Conservation (phyloP, 2,888 invertebrate genomes). For the Andricus quercusramuli region DNA sequence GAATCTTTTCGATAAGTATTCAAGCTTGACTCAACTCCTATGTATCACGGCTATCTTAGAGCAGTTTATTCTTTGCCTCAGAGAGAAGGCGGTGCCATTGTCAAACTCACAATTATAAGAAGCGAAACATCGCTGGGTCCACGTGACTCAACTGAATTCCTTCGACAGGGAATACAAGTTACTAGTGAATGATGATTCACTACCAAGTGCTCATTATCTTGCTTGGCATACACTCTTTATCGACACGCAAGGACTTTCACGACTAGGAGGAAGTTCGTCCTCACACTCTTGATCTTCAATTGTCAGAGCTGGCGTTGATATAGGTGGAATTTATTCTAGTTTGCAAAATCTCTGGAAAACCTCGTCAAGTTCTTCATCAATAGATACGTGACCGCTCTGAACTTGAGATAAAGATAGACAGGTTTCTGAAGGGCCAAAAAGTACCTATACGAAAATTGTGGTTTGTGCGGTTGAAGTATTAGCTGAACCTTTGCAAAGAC, state of each 20-base stretch:
- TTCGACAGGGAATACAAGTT: background rate
- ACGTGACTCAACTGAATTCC: background rate
- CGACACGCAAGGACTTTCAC: too few species aligned
- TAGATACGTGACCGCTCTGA: background rate
- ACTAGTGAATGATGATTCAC: background rate
- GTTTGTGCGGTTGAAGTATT: too few species aligned
- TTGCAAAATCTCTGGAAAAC: conserved; percentile 29
- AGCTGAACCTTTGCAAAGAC: too few species aligned
- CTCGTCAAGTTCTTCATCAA: conserved; percentile 2
- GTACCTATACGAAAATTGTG: too few species aligned
- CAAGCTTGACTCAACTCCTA: background rate
- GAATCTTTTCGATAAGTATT: too few species aligned
- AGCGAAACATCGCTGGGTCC: background rate
- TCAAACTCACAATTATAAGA: background rate
- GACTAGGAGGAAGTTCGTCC: background rate
- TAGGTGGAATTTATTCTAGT: conserved; percentile 19
- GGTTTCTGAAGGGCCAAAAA: too few species aligned
- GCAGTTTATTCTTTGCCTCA: background rate
- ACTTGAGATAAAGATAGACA: too few species aligned
- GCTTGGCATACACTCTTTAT: too few species aligned
- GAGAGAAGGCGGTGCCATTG: background rate
- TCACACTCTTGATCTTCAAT: conserved; percentile 35
- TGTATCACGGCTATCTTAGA: background rate
- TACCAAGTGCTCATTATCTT: background rate
- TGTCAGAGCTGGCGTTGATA: background rate